A percentile compares a stretch with the other conserved stretches of the same genome.
phyloP scores from a whole-genome alignment of 2,888 invertebrate species.

The Ametastegia equiseti region DNA sequence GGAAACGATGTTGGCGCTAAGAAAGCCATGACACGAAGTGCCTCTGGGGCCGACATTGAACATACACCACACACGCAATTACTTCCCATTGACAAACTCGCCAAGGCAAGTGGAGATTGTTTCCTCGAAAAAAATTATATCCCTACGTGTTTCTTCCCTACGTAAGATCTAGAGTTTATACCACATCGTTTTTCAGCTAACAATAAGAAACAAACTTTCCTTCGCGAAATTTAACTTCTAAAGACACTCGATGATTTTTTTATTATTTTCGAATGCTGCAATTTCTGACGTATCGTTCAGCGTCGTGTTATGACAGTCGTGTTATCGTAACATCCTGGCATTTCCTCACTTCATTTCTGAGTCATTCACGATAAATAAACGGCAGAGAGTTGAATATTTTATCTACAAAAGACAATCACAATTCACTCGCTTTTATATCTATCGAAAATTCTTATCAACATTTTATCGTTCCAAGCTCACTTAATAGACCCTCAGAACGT shows the following conservation, averaged over 20 bases:
- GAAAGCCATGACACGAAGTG: conserved; percentile 80
- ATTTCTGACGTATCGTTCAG: conserved; percentile 4
- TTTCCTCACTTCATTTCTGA: background rate
- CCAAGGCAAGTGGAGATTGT: conserved; percentile 79
- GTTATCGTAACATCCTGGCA: background rate
- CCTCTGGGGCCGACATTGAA: conserved; percentile 83
- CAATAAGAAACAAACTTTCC: background rate
- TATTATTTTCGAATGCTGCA: background rate
- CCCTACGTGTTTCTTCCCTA: background rate
- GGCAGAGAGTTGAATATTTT: background rate
- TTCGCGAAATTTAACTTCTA: background rate
- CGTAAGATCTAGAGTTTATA: background rate
- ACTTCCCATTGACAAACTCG: conserved; percentile 86
- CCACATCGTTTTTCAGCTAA: background rate
- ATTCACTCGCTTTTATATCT: background rate
- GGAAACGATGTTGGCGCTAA: conserved; percentile 67
- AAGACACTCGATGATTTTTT: background rate
- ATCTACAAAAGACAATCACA: background rate
- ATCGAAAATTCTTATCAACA: background rate
- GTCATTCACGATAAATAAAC: background rate
- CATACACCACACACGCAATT: conserved; percentile 81
- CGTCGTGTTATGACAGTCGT: conserved; percentile 21
- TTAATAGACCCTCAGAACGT: background rate
- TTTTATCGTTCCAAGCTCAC: background rate
- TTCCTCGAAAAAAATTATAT: background rate